Base-by-base conservation (phyloP, 2,888 invertebrate genomes). In the Diadromus collaris region DNA sequence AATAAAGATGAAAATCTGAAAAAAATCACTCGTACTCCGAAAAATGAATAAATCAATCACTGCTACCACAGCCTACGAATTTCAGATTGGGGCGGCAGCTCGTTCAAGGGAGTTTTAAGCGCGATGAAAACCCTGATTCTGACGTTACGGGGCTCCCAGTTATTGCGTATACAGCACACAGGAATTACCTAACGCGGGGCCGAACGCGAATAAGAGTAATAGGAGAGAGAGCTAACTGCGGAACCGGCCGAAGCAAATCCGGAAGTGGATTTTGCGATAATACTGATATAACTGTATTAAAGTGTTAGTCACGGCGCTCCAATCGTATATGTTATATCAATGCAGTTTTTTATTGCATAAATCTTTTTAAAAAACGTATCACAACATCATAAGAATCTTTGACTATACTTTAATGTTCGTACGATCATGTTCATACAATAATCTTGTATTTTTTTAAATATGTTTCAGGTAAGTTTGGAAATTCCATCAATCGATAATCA, bases 221-320 rank as follows among this genome's bases (percentile, higher is more conserved):
- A 34, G 76, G 44, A 68, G 48, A 64, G 54, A 61, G 46, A 65
- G 67, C 32, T 51, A 65, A 32, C n/a, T 41, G 67, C 21, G 27
- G 41, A 54, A 54, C 34, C 24, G 19, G 9, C 63, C 69, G 74
- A 76, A 74, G 63, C 72, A 63, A 51, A 74, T 83, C 83, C 84
- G 87, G 84, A 87, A 85, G 81, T 81, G 87, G 85, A 87, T 87
- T 86, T 84, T 58, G 82, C 84, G 87, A 86, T 86, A 85, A 84
- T 79, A 54, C 67, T 51, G 44, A 82, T 83, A 69, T 86, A 87
- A 85, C 86, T 82, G 87, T 84, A 85, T 84, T 83, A 81, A 85
- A 82, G 83, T 85, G 81, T 83, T 81, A 81, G 80, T 83, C 80
- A 78, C 79, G 71, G 41, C 72, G 51, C 60, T 48, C 19, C 41